Base-by-base conservation (phyloP, 1,140 invertebrate genomes). In the Leptinotarsa lineolata region DNA sequence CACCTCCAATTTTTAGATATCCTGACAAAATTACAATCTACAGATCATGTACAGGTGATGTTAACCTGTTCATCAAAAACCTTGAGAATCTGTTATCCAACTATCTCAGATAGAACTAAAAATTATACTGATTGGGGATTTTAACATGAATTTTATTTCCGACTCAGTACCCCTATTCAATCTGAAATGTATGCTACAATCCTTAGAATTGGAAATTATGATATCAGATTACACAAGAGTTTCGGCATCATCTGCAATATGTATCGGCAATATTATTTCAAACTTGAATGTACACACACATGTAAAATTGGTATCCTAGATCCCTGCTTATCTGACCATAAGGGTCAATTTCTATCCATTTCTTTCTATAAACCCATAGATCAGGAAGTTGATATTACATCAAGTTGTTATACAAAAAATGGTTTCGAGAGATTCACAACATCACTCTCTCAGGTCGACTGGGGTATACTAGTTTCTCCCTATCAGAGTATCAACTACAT, bases 11-110 rank as follows among this genome's bases (percentile, higher is more conserved):
- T n/a, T n/a, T n/a, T 60, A 21, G 59, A 60, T 60, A 60, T 60
- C 6, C 6, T 60, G 59, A 60, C n/a, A n/a, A n/a, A 18, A 60
- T 60, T 8, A 60, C 59, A 6, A 11, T 60, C 59, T 60, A 60
- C n/a, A 60, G 59, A n/a, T 60, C 59, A 60, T 60, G 59, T n/a
- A 60, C 59, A 60, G 59, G 59, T 8, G 59, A 60, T 60, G 59
- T 60, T n/a, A 60, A 60, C 59, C 16, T 60, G n/a, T 60, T 60
- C 59, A 60, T 60, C 5, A 60, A 60, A 5, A 60, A 60, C n/a
- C 59, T 60, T 21, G 59, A 60, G n/a, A 60, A 18, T 60, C 6
- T 60, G 59, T 4, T 60, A 60, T 60, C 59, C 59, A 60, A n/a
- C 6, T 60, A 60, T 21, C 21, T 60, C 21, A 21, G n/a, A 60